phyloP scores from a whole-genome alignment of 2,888 invertebrate genomes.

The Chelonus formosanus region DNA sequence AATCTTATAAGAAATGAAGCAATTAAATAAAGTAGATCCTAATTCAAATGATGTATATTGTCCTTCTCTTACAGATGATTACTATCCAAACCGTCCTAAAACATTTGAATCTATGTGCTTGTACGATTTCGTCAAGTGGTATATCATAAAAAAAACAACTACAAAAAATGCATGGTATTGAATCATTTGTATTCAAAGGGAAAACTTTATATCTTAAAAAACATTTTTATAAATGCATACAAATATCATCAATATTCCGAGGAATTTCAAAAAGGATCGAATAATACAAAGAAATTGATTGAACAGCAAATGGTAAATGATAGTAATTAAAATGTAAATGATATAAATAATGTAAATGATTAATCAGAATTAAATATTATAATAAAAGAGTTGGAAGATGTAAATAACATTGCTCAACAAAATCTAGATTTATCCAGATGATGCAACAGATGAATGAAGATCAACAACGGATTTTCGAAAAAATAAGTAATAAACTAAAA shows the following conservation, averaged over 20 bases:
- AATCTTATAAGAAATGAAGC: constrained; percentile 19
- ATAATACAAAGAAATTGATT: constrained; percentile 8
- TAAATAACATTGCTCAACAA: not conserved
- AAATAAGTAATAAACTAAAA: constrained; percentile 35
- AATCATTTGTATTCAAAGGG: too few species aligned
- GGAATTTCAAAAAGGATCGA: constrained; percentile 15
- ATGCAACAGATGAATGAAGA: constrained; percentile 46
- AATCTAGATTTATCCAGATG: constrained; percentile 22
- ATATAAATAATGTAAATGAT: not conserved
- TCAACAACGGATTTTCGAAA: constrained; percentile 48
- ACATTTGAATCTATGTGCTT: constrained; percentile 35
- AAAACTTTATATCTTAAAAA: too few species aligned
- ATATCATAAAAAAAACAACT: constrained; percentile 36
- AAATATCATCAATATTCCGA: constrained; percentile 18
- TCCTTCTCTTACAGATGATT: constrained; percentile 29
- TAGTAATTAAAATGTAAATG: not conserved
- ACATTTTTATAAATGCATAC: constrained; percentile 4
- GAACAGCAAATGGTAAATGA: constrained; percentile 2
- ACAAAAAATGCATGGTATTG: not conserved
- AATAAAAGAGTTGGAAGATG: constrained; percentile 20
- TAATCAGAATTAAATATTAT: constrained; percentile 3
- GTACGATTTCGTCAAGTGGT: constrained; percentile 47
- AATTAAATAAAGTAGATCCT: constrained; percentile 22
- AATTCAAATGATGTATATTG: constrained; percentile 36
- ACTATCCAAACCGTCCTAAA: constrained; percentile 37